Percentiles rank a stretch among this genome's conserved stretches.
These are phyloP conservation scores for Sus cebifrons DNA, from an alignment of 2,797 vertebrate genomes.

Conservation along the genomic window DNA sequence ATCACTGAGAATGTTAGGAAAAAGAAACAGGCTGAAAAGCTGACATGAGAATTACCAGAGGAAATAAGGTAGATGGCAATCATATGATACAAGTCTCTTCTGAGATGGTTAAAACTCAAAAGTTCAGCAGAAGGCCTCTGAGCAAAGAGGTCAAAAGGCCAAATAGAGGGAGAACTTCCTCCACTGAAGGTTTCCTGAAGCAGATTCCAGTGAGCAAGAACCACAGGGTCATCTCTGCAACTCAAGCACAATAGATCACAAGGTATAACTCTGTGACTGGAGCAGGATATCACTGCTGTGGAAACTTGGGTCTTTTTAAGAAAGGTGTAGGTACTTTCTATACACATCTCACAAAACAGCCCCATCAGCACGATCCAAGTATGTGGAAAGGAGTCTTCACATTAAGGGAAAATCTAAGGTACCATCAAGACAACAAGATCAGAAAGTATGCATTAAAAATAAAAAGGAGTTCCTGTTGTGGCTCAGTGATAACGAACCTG, in stretches of 20 bases:
- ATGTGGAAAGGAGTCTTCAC: background rate
- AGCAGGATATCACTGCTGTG: rapidly evolving
- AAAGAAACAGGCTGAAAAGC: constrained; percentile 15
- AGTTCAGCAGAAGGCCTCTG: background rate
- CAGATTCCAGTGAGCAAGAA: background rate
- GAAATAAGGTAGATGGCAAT: background rate
- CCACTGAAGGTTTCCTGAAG: background rate
- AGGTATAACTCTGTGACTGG: too few relatives aligned
- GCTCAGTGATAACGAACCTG: too few relatives aligned
- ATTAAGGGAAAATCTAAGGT: background rate
- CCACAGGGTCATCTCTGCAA: rapidly evolving
- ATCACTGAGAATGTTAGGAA: background rate
- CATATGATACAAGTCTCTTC: background rate
- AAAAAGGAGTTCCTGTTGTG: too few relatives aligned
- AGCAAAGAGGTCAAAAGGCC: background rate
- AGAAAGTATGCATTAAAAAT: background rate
- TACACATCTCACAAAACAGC: background rate
- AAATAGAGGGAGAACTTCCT: background rate
- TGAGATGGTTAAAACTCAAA: background rate
- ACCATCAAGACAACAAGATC: background rate
- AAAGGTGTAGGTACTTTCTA: background rate
- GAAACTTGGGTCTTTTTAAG: background rate
- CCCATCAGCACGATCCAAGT: background rate
- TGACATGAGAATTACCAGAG: background rate
- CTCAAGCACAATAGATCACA: background rate